A percentile compares a stretch with the other conserved stretches of the same genome.
These are phyloP conservation scores for Polydrusus tereticollis DNA, from an alignment of 2,888 invertebrate genomes.

Conservation along the genomic window DNA sequence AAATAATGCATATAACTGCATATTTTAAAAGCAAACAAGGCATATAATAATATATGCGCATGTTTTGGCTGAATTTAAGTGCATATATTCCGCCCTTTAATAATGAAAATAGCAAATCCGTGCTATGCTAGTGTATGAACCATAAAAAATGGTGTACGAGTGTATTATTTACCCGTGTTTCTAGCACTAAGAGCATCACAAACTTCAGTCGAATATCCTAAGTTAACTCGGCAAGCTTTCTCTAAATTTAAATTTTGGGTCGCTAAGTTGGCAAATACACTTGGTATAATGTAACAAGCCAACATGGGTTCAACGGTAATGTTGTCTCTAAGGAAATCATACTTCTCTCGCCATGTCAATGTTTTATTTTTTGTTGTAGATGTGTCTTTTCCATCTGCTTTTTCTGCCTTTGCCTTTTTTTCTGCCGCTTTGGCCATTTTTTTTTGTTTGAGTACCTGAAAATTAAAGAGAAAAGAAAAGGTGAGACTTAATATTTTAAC, in stretches of 20 bases:
- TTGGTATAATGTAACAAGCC: slow-evolving; percentile 78
- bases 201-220: slow-evolving; percentile 78
- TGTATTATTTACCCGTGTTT: slow-evolving; percentile 70
- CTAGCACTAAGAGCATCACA: slow-evolving; percentile 83
- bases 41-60: no score
- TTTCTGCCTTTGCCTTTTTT: slow-evolving; percentile 6
- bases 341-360: slow-evolving; percentile 72
- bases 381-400: slow-evolving; percentile 44
- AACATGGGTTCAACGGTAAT: slow-evolving; percentile 84
- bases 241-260: slow-evolving; percentile 89
- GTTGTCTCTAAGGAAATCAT: slow-evolving; percentile 72
- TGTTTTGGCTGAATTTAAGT: no score
- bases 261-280: slow-evolving; percentile 78
- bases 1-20: no score
- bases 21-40: no score
- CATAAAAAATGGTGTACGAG: no score
- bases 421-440: slow-evolving; percentile 55
- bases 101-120: no score
- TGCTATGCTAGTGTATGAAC: no score
- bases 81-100: no score
- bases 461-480: no score
- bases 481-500: no score
- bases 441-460: slow-evolving; percentile 53
- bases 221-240: slow-evolving; percentile 88
- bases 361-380: slow-evolving; percentile 51